phyloP scores from a whole-genome alignment of 2,888 invertebrate species.

The Eristalis intricaria region DNA sequence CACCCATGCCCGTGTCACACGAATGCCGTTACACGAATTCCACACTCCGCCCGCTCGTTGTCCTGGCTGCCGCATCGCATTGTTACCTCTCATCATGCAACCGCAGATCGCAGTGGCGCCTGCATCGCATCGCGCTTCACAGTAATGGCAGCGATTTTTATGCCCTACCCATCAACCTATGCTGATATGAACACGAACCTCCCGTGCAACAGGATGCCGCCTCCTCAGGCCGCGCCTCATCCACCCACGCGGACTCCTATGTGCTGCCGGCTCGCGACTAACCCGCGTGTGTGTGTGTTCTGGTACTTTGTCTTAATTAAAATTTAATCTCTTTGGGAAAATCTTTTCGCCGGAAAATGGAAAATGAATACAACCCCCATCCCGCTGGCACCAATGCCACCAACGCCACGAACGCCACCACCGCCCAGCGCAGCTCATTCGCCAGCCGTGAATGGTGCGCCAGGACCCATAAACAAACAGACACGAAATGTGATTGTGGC shows the following conservation, averaged over 20 bases:
- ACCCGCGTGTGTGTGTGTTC: conserved; percentile 11
- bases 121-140: not conserved
- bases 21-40: no score
- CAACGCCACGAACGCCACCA: no score
- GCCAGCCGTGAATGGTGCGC: conserved; percentile 19
- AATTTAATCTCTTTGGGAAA: conserved; percentile 72
- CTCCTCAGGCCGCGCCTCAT: not conserved
- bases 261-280: not conserved
- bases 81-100: not conserved
- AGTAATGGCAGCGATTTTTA: conserved; percentile 42
- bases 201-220: not conserved
- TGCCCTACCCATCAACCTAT: not conserved
- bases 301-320: conserved; percentile 73
- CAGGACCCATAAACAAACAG: conserved; percentile 32
- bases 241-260: not conserved
- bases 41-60: not conserved
- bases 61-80: conserved; percentile 16
- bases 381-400: no score
- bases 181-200: not conserved
- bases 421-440: not conserved
- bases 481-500: not conserved
- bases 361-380: conserved; percentile 47
- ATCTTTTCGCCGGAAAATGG: conserved; percentile 60
- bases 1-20: not conserved
- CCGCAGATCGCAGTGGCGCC: not conserved